A percentile compares a stretch with the other conserved stretches of the same genome.
Evolutionary conservation across 2,888 invertebrate genomes (phyloP).

Genomic region (Drosophila pseudotalamancana): DNA sequence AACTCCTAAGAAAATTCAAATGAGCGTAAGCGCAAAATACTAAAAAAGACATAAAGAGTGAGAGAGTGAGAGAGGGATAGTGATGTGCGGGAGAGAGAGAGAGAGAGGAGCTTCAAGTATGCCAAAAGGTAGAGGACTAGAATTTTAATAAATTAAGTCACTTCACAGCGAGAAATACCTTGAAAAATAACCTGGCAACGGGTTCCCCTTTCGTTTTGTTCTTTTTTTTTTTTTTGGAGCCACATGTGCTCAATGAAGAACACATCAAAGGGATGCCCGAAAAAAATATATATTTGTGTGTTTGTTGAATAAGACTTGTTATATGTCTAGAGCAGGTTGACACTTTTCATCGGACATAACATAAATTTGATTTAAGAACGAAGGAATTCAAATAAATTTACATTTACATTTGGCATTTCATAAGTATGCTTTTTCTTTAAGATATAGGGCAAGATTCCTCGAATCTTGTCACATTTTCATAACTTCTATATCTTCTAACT

Average conservation of each 20-base stretch:
- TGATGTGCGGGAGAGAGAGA: not conserved
- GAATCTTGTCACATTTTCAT: no score
- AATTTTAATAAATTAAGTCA: slow-evolving; percentile 74
- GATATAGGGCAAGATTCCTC: no score
- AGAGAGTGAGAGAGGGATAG: slow-evolving; percentile 6
- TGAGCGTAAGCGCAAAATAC: slow-evolving; percentile 68
- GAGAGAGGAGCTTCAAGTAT: slow-evolving; percentile 5
- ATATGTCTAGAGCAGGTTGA: not conserved
- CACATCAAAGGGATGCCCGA: slow-evolving; percentile 40
- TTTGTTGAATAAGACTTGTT: no score
- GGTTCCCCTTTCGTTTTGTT: not conserved
- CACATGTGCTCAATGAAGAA: slow-evolving; percentile 20
- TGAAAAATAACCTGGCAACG: slow-evolving; percentile 22
- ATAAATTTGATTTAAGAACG: not conserved
- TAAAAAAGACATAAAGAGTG: slow-evolving; percentile 11
- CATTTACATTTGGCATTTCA: no score
- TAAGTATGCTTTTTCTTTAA: no score
- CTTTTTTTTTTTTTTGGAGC: not conserved
- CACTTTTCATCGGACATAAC: not conserved
- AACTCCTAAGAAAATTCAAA: slow-evolving; percentile 76
- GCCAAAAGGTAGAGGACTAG: slow-evolving; percentile 33
- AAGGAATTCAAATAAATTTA: no score
- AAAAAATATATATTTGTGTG: slow-evolving; percentile 11
- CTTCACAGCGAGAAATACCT: slow-evolving; percentile 7
- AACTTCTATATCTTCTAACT: no score